Conservation (phyloP, 2,113 vertebrate species). For the Geococcyx californianus region DNA sequence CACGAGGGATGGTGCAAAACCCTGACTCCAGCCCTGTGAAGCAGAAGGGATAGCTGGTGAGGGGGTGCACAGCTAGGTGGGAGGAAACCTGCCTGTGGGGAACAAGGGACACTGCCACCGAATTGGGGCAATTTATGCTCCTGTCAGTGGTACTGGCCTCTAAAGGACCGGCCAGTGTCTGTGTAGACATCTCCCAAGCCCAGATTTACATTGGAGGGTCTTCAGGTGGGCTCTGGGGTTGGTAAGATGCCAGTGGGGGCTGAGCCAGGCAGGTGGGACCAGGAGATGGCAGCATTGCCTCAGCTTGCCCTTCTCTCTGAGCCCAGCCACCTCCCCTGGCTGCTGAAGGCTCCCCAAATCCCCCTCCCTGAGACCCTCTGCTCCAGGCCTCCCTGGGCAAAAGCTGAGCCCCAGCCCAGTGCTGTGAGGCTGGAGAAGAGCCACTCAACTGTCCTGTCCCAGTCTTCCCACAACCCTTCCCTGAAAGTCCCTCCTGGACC, state of each 20-base stretch:
- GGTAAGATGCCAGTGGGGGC: neutral
- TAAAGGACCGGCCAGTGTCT: neutral
- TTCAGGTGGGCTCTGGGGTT: neutral
- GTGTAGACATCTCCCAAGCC: neutral
- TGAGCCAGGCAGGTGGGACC: constrained; percentile 24
- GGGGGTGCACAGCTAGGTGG: neutral
- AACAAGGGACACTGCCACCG: neutral
- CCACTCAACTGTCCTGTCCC: neutral
- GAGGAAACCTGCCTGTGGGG: neutral
- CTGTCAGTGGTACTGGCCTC: neutral
- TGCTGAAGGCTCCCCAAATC: neutral
- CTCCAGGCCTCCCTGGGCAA: neutral
- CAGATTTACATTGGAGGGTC: neutral
- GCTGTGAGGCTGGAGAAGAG: neutral
- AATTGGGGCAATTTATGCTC: neutral
- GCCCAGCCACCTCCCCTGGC: neutral
- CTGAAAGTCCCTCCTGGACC: neutral
- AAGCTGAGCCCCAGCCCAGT: neutral
- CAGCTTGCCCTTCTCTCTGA: neutral
- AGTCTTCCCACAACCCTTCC: neutral
- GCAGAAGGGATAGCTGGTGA: constrained; percentile 15
- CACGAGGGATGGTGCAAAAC: constrained; percentile 89
- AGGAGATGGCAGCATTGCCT: constrained; percentile 72
- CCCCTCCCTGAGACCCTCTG: neutral
- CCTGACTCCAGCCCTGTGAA: constrained; percentile 85